Evolutionary conservation across 1,140 invertebrate species (phyloP).

Genomic region (Lepidurus packardi): DNA sequence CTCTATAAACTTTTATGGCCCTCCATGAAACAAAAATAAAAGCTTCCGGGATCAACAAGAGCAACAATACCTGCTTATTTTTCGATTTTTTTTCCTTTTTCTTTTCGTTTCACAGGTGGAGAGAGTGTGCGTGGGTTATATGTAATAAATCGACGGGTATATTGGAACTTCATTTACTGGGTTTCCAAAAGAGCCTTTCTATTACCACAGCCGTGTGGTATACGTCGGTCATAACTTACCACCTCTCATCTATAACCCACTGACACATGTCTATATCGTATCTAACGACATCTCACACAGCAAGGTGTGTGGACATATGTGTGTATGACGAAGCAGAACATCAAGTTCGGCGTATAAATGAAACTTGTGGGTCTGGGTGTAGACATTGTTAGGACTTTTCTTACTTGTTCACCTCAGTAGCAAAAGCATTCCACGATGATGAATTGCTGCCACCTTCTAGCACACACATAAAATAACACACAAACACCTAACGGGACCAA

Average conservation of each 20-base stretch:
- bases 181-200: neutral
- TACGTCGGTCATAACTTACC: neutral
- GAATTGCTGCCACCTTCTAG: neutral
- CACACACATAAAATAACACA: neutral
- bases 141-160: neutral
- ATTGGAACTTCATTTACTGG: neutral
- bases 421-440: neutral
- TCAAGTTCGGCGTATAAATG: conserved; percentile 2
- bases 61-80: too few species aligned
- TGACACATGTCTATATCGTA: conserved; percentile 19
- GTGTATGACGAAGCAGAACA: neutral
- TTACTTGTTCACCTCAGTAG: neutral
- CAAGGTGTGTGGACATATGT: neutral
- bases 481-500: neutral
- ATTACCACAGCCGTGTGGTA: neutral
- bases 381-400: neutral
- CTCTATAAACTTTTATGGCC: neutral
- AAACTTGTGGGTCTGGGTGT: neutral
- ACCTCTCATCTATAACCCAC: neutral
- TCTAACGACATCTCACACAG: neutral
- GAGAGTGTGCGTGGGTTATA: neutral
- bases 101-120: neutral
- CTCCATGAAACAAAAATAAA: neutral
- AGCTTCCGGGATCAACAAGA: neutral
- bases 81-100: neutral